A percentile compares a stretch with the other conserved stretches of the same genome.
These are phyloP conservation scores for Peromyscus californicus DNA, from an alignment of 2,113 vertebrate species.

Conservation along the genomic window DNA sequence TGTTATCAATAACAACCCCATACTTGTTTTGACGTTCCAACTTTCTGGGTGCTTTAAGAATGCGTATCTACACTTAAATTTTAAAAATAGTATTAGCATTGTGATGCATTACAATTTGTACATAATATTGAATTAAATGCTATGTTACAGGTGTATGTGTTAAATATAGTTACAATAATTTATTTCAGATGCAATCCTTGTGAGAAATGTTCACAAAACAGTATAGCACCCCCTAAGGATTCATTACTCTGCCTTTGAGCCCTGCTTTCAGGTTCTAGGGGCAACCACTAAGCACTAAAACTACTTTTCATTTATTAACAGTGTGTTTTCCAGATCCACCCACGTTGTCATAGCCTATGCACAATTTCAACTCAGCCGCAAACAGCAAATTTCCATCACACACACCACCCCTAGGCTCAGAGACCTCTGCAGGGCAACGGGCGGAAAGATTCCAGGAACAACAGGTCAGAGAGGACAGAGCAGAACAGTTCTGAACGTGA, in stretches of 20 bases:
- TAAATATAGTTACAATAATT: neutral
- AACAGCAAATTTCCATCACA: neutral
- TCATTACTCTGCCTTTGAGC: neutral
- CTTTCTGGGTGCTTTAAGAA: neutral
- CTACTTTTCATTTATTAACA: neutral
- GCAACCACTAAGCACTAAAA: neutral
- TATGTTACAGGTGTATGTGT: neutral
- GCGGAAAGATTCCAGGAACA: neutral
- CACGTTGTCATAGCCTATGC: neutral
- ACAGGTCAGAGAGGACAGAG: no score
- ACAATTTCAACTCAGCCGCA: neutral
- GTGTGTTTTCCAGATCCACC: neutral
- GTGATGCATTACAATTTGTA: neutral
- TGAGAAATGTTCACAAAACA: neutral
- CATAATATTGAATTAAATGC: neutral
- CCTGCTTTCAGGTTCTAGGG: neutral
- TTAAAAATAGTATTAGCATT: neutral
- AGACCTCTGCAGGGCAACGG: neutral
- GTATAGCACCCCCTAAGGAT: fast-evolving
- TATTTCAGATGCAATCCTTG: neutral
- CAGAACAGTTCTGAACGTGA: neutral
- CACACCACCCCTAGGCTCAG: neutral
- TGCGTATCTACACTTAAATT: neutral
- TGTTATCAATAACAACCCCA: neutral
- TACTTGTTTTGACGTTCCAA: neutral